Conservation (phyloP, 1,140 invertebrate genomes). For the Galendromus occidentalis region DNA sequence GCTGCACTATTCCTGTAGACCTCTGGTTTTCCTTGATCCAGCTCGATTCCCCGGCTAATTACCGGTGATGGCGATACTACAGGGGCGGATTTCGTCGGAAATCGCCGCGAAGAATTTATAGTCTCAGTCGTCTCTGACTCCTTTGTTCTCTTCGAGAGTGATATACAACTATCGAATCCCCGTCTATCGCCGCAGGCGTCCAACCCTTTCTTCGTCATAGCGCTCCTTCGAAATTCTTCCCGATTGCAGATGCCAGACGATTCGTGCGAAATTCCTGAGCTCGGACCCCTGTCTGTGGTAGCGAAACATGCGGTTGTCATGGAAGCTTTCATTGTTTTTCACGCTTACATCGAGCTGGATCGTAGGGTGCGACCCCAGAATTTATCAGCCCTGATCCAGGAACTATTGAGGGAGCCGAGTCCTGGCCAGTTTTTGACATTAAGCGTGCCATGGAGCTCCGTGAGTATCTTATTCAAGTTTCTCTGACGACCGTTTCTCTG, state of each 20-base stretch:
- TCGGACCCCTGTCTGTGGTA: background rate
- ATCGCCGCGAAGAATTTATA: too few species aligned
- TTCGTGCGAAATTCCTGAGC: background rate
- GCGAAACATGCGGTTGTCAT: background rate
- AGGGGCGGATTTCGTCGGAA: too few species aligned
- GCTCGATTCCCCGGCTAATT: too few species aligned
- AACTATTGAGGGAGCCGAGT: background rate
- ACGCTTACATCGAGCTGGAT: constrained; percentile 4
- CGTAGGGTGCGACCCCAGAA: background rate
- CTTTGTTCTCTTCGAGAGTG: too few species aligned
- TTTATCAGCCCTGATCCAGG: background rate
- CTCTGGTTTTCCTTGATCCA: too few species aligned
- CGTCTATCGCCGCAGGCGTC: too few species aligned
- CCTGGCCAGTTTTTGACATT: background rate
- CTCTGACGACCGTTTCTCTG: background rate
- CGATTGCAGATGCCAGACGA: background rate
- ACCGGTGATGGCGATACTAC: too few species aligned
- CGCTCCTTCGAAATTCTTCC: background rate
- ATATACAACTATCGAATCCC: too few species aligned
- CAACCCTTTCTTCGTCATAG: too few species aligned
- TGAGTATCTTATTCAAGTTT: background rate
- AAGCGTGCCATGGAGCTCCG: background rate
- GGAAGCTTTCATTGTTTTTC: constrained; percentile 1
- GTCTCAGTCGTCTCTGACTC: too few species aligned
- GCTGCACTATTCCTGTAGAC: too few species aligned